Evolutionary conservation across 64 coral and sea anemone genomes (phyloP).

Genomic region (Pocillopora verrucosa): DNA sequence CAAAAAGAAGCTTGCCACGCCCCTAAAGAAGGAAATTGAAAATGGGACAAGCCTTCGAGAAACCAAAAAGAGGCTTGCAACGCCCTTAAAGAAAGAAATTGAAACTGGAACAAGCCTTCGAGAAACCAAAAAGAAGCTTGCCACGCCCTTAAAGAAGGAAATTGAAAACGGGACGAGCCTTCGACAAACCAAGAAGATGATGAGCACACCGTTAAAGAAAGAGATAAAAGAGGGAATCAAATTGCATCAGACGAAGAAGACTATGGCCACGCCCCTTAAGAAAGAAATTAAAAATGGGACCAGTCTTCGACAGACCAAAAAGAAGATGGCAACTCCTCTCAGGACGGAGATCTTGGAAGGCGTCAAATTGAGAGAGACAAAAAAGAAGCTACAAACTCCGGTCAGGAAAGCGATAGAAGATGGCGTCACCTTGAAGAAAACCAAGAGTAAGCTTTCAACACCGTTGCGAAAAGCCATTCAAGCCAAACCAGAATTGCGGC

Average conservation of each 20-base stretch:
- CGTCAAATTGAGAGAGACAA: slow-evolving; percentile 43
- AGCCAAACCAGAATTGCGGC: slow-evolving; percentile 49
- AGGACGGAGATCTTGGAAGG: slow-evolving; percentile 62
- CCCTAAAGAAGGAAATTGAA: slow-evolving; percentile 58
- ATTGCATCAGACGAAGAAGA: slow-evolving; percentile 37
- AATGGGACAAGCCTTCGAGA: slow-evolving; percentile 26
- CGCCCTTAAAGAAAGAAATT: slow-evolving; percentile 1
- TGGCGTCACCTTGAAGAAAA: slow-evolving; percentile 38
- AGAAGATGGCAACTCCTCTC: slow-evolving; percentile 52
- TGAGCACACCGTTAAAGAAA: slow-evolving; percentile 33
- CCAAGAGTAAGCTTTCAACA: slow-evolving; percentile 66
- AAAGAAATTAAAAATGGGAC: slow-evolving; percentile 51
- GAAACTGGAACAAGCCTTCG: slow-evolving; percentile 3
- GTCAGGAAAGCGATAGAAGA: slow-evolving; percentile 64
- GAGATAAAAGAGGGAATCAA: slow-evolving; percentile 20
- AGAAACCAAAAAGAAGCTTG: slow-evolving; percentile 50
- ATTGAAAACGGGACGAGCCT: slow-evolving; percentile 42
- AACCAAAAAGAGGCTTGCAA: slow-evolving; percentile 31
- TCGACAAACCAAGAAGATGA: slow-evolving; percentile 40
- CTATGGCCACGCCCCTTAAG: slow-evolving; percentile 47
- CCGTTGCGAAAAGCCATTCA: slow-evolving; percentile 65
- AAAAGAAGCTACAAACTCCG: slow-evolving; percentile 80
- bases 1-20: slow-evolving; percentile 63
- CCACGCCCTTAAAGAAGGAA: slow-evolving; percentile 55
- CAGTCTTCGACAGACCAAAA: slow-evolving; percentile 53